Base-by-base conservation (phyloP, 1,140 invertebrate species). In the Bacillus rossius region DNA sequence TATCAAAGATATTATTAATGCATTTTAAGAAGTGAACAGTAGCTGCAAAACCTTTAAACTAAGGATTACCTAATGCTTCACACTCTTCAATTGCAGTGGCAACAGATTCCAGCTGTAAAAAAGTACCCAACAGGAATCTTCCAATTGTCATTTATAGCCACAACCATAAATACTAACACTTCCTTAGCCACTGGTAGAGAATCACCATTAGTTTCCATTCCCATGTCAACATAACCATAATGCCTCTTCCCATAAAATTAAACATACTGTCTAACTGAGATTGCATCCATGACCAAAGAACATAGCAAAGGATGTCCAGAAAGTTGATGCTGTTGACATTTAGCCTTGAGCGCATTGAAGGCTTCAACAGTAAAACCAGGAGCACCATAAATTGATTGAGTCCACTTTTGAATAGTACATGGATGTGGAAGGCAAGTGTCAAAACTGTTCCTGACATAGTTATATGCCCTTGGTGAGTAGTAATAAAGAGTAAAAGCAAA, bases 341-440 rank as follows among this genome's bases (percentile, higher is more conserved):
- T 64, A 65, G 42, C 34, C 8, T 57, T 64, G 54, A 38, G 69
- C 54, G 19, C 56, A 45, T 40, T 34, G 0, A 65, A 63, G 13
- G 68, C 57, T 64, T 71, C 66, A 25, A 58, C 40, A 14, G 66
- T 65, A 61, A 69, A 70, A 16, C 71, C 68, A 16, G 68, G 67
- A 29, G 54, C 42, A 3, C 64, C 65, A 52, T 69, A 54, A n/a
- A 72, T 57, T 41, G 59, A 53, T 19, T 10, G 8, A 59, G 68
- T 71, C 70, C 67, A 73, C 49, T 65, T 71, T 1, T 5, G 22
- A 25, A 71, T 25, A 8, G 67, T 71, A 55, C 59, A 56, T n/a
- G 62, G 60, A 55, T 72, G 66, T n/a, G 66, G 64, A 16, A 70
- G 50, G 37, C 48, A 63, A 20, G 56, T 66, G 29, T 65, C 34